Base-by-base conservation (phyloP, 2,888 invertebrate species). In the Myathropa florea region DNA sequence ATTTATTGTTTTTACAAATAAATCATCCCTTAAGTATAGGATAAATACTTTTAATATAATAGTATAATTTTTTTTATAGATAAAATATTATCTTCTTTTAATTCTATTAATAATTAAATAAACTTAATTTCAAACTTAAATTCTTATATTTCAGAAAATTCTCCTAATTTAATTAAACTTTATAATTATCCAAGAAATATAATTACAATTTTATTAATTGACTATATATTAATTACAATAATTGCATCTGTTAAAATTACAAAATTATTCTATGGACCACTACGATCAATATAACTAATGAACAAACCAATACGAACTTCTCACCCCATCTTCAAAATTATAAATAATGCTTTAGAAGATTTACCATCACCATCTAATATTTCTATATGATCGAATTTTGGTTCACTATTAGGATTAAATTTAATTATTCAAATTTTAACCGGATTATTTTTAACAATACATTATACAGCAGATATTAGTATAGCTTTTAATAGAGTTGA, bases 401-500 rank as follows among this genome's bases (percentile, higher is more conserved):
- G 95, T 6, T 95, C 95, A 0, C 88, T 95, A 89, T 89, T 95
- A 93, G 95, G 95, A 95, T 90, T 94, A 94, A 91, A 95, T 95
- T 0, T 96, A 95, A 94, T 89, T 95, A 91, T 91, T 96, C 75
- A 95, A 95, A 88, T 46, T 46, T 85, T 95, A 77, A 94, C 95
- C 28, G 96, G 96, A 59, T 89, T 96, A 91, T 95, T 96, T 91
- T 91, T 96, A 93, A 94, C 95, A 0, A 95, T 96, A 94, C 95
- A 96, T 90, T 96, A 95, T 90, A 94, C 94, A 21, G 93, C 95
- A 12, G 94, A 95, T 93, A 93, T 95, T 90, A 93, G 94, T 89
- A 83, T 94, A 92, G 95, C 96, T 0, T 96, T 96, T 93, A 93
- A 94, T 90, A 95, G 95, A 89, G 93, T 96, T 39, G 93, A 94